phyloP scores from a whole-genome alignment of 2,888 invertebrate genomes.

The Orthosia cruda region DNA sequence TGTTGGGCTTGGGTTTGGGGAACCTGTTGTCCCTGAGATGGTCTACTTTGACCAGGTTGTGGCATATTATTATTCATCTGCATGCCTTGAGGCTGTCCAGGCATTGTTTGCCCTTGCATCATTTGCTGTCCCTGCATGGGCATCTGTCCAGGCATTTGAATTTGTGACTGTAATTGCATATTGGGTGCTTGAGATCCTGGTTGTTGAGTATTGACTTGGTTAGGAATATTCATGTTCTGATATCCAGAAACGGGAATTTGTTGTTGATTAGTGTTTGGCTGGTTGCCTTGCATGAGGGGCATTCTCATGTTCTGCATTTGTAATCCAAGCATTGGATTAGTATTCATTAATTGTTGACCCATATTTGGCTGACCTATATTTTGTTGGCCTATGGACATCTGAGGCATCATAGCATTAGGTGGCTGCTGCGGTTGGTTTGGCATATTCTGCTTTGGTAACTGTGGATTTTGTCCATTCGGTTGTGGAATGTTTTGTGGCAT shows the following conservation, averaged over 20 bases:
- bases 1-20: constrained; percentile 72
- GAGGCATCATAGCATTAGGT: constrained; percentile 78
- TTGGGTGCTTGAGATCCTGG: constrained; percentile 75
- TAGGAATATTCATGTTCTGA: constrained; percentile 78
- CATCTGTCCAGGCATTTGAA: constrained; percentile 79
- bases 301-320: constrained; percentile 88
- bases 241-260: constrained; percentile 83
- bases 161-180: constrained; percentile 76
- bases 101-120: constrained; percentile 56
- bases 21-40: constrained; percentile 74
- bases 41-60: constrained; percentile 72
- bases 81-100: constrained; percentile 69
- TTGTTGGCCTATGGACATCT: constrained; percentile 81
- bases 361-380: constrained; percentile 75
- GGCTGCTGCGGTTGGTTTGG: constrained; percentile 80
- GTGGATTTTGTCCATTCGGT: constrained; percentile 79
- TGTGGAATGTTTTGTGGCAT: constrained; percentile 75
- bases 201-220: constrained; percentile 78
- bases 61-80: constrained; percentile 76
- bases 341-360: constrained; percentile 79
- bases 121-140: constrained; percentile 72
- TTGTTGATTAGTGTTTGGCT: constrained; percentile 79
- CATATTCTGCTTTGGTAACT: constrained; percentile 79
- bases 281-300: constrained; percentile 83
- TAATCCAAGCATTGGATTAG: constrained; percentile 84